Conservation (phyloP, 1,140 invertebrate genomes). For the Sycophila sp. region DNA sequence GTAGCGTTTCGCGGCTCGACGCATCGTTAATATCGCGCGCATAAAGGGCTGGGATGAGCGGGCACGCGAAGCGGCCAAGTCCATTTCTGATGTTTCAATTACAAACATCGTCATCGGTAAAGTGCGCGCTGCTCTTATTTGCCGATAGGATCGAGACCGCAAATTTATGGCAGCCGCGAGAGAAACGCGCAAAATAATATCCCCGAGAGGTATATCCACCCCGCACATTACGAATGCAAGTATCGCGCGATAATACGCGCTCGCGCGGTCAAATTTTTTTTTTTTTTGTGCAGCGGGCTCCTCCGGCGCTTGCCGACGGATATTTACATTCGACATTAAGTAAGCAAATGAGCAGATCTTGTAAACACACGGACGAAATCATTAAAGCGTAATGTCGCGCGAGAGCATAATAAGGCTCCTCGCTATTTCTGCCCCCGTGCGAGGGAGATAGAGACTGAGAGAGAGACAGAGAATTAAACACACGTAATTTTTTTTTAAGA, state of each 20-base stretch:
- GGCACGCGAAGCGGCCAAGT: too few species aligned
- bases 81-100: slow-evolving; percentile 18
- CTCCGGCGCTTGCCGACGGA: not conserved
- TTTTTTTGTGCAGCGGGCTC: too few species aligned
- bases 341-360: slow-evolving; percentile 32
- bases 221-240: not conserved
- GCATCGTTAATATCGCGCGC: too few species aligned
- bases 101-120: slow-evolving; percentile 19
- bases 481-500: too few species aligned
- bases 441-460: too few species aligned
- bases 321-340: slow-evolving; percentile 30
- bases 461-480: too few species aligned
- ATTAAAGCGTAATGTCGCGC: slow-evolving; percentile 30
- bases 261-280: not conserved
- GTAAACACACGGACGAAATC: slow-evolving; percentile 29
- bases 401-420: not conserved
- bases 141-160: slow-evolving; percentile 11
- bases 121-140: slow-evolving; percentile 8
- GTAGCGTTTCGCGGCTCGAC: too few species aligned
- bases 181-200: slow-evolving; percentile 3
- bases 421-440: too few species aligned
- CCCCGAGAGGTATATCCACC: not conserved
- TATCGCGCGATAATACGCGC: not conserved
- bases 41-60: too few species aligned
- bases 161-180: slow-evolving; percentile 5